A percentile compares a stretch with the other conserved stretches of the same genome.
These are phyloP conservation scores for Daktulosphaira vitifoliae DNA, from an alignment of 1,140 invertebrate genomes.

Conservation along the genomic window DNA sequence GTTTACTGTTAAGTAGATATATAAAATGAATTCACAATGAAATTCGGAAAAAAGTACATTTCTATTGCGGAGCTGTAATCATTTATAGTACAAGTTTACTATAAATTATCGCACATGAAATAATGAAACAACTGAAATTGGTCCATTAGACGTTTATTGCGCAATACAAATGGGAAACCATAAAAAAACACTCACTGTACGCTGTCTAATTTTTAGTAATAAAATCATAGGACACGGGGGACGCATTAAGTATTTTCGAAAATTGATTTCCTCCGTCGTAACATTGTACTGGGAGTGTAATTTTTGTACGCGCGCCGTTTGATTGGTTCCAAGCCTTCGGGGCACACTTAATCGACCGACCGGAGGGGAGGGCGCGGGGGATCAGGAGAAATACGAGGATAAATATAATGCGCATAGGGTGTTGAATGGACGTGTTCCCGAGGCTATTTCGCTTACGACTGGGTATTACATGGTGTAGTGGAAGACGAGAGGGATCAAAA, in stretches of 20 bases:
- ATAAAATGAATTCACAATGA: too few relatives aligned
- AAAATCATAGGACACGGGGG: slow-evolving; percentile 7
- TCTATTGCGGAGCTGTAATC: too few relatives aligned
- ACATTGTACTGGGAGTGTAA: slow-evolving; percentile 19
- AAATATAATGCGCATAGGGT: slow-evolving; percentile 27
- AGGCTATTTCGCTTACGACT: slow-evolving; percentile 17
- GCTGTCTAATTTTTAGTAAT: slow-evolving; percentile 3
- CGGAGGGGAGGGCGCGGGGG: neutral
- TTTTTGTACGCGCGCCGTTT: slow-evolving; percentile 28
- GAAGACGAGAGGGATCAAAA: neutral
- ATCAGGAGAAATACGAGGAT: neutral
- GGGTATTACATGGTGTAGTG: neutral
- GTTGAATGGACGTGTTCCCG: slow-evolving; percentile 24
- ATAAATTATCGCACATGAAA: too few relatives aligned
- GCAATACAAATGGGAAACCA: too few relatives aligned
- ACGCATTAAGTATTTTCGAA: slow-evolving; percentile 12
- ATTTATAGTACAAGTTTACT: too few relatives aligned
- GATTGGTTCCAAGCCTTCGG: slow-evolving; percentile 28
- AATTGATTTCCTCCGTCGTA: slow-evolving; percentile 4
- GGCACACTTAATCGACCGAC: slow-evolving; percentile 29
- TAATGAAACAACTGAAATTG: too few relatives aligned
- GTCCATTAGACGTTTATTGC: too few relatives aligned
- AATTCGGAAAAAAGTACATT: too few relatives aligned
- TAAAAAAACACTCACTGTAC: too few relatives aligned
- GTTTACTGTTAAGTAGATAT: too few relatives aligned